Evolutionary conservation across 2,888 invertebrate species (phyloP), one percentile per base, ranked within the genome.

Genomic region (Anodontia alba): DNA sequence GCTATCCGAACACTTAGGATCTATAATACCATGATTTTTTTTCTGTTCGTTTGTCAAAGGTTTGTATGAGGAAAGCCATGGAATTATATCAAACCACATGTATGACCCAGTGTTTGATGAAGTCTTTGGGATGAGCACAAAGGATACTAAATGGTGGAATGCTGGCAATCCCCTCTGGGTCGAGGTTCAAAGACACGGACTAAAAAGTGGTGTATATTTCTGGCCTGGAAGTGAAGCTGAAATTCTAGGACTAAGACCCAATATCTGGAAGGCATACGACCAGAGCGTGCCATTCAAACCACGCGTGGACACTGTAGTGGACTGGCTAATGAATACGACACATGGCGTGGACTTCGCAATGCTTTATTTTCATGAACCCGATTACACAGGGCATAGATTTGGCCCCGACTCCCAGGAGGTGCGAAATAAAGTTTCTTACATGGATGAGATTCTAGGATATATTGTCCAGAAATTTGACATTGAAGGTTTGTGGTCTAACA

Each of bases 21-120:
- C n/a, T n/a, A n/a, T n/a, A n/a, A n/a, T n/a, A n/a, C n/a, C n/a
- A n/a, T n/a, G n/a, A n/a, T n/a, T n/a, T n/a, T n/a, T n/a, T n/a
- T n/a, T n/a, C n/a, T n/a, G n/a, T n/a, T n/a, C n/a, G n/a, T n/a
- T n/a, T n/a, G n/a, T 66, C 75, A 23, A 96, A 26, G 97, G 97
- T 15, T 93, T 96, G 74, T 96, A 96, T 90, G 95, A 96, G 0
- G 96, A 96, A 92, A 95, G 93, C 7, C 97, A 97, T 93, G 97
- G 97, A 0, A 96, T 97, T 43, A 91, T 96, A 1, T 96, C 96
- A 38, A 96, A 96, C 91, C 90, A 92, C 67, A 95, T 96, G 89
- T 96, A 95, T 87, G 96, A 96, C 90, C 94, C 95, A 0, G 87
- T 93, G 20, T 91, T 89, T 43, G 89, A 93, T 70, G 81, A 73